Conservation (phyloP, 1,140 invertebrate genomes). For the Calycopis cecrops region DNA sequence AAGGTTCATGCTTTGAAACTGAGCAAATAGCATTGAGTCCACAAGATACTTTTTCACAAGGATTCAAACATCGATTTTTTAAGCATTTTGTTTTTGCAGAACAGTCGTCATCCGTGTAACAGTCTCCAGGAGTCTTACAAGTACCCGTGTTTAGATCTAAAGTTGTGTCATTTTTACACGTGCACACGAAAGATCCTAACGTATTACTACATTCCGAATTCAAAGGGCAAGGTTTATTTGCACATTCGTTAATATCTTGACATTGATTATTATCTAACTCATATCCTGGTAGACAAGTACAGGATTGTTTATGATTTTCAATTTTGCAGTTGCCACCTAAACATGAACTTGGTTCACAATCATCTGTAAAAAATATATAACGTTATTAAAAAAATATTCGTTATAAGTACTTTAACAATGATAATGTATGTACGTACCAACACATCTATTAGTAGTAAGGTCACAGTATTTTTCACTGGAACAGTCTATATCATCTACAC, state of each 20-base stretch:
- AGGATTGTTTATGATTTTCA: slow-evolving; percentile 81
- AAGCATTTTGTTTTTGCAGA: slow-evolving; percentile 85
- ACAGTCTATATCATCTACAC: slow-evolving; percentile 85
- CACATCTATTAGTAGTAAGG: slow-evolving; percentile 83
- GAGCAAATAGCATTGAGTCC: slow-evolving; percentile 85
- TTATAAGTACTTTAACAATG: too few relatives aligned
- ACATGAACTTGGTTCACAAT: slow-evolving; percentile 84
- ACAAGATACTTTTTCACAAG: slow-evolving; percentile 83
- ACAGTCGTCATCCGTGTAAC: slow-evolving; percentile 87
- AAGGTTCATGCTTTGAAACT: slow-evolving; percentile 79
- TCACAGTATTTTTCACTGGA: slow-evolving; percentile 85
- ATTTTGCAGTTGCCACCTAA: slow-evolving; percentile 84
- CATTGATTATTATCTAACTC: slow-evolving; percentile 81
- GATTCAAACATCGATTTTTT: slow-evolving; percentile 86
- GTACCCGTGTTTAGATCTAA: slow-evolving; percentile 81
- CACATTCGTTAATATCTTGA: slow-evolving; percentile 89
- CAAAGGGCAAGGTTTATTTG: slow-evolving; percentile 83
- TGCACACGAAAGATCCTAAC: slow-evolving; percentile 84
- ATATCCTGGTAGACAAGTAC: slow-evolving; percentile 86
- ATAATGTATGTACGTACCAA: slow-evolving; percentile 73
- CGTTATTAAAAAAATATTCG: slow-evolving; percentile 18
- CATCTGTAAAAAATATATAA: slow-evolving; percentile 75
- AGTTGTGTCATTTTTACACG: slow-evolving; percentile 86
- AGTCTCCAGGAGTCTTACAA: slow-evolving; percentile 87
- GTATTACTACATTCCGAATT: slow-evolving; percentile 86